Evolutionary conservation across 2,888 invertebrate genomes (phyloP), one percentile per base, ranked within the genome.

Genomic region (Ommatoiulus sabulosus): DNA sequence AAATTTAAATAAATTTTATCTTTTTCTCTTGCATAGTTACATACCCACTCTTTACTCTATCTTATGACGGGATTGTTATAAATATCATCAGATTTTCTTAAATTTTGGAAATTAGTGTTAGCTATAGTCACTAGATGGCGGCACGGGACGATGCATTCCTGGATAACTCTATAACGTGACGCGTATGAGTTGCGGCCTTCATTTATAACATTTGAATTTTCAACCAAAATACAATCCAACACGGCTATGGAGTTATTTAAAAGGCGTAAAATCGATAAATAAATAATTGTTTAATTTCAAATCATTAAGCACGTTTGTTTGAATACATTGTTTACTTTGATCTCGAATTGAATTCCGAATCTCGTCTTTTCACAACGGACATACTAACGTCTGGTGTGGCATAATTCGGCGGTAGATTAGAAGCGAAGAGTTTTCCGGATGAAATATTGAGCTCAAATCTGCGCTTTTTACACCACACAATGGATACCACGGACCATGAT

Each of bases 361-460:
- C 52, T 52, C 52, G 52, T 52, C 15, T 52, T 52, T 15, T 10
- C 15, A 10, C 52, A 52, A 52, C 12, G 12, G 6, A 52, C 6
- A 52, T 3, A 15, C 8, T 52, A 52, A 84, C 84, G 43, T 10
- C 12, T 10, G 2, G 12, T 84, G 43, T 3, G n/a, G 84, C 43
- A 43, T n/a, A n/a, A n/a, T n/a, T n/a, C n/a, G 46, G 63, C 63
- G 63, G 63, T 63, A 63, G 63, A 63, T 63, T 63, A n/a, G 63
- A 63, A 63, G 63, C 2, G n/a, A 1, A n/a, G 5, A 52, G 4
- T n/a, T 63, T 63, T n/a, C n/a, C 17, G 3, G 63, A 63, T 63
- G 63, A n/a, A 1, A n/a, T 63, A 1, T 63, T n/a, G 63, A 52
- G 52, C 46, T 63, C n/a, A 63, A 63, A 63, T 63, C n/a, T 63